Evolutionary conservation across 2,113 vertebrate species (phyloP), one percentile per base, ranked within the genome.

Genomic region (Myodes glareolus): DNA sequence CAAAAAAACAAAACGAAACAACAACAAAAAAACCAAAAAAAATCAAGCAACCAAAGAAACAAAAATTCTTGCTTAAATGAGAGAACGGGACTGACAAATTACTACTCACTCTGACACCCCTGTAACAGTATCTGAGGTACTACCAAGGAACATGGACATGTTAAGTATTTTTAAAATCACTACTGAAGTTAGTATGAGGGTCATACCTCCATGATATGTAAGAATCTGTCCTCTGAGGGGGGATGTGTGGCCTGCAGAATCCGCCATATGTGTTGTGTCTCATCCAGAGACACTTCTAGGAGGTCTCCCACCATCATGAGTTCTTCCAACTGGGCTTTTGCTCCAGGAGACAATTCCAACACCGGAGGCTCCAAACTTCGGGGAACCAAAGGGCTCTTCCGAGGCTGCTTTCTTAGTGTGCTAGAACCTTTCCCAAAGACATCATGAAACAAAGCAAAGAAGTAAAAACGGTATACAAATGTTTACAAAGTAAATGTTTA

Each of bases 241-340:
- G 99, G 99, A 92, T 99, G 99, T 2, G 99, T 99, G 95, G 99
- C 99, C 98, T 99, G 99, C 72, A 99, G 98, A 97, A 99, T 99
- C 97, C 99, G 97, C 99, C 99, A 99, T 98, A 99, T 99, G 98
- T 99, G 99, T 96, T 99, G 99, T 17, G 99, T 99, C 98, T 99
- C 99, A 97, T 99, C 99, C 97, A 99, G 98, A 21, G 99, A 99
- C 2, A 99, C 99, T 97, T 99, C 99, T 96, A 99, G 98, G 4
- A 99, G 98, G 97, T 99, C 99, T 85, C 99, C 99, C 88, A 99
- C 98, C 99, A 99, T 99, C 99, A 99, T 99, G 58, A 99, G 99
- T 92, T 99, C 99, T 98, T 99, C 99, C 92, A 99, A 98, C 97
- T 99, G 99, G 92, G 99, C 99, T 97, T 99, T 99, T 0, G 99